These are phyloP conservation scores for Erethizon dorsatum DNA, from an alignment of 2,797 vertebrate species.

Conservation along the genomic window DNA sequence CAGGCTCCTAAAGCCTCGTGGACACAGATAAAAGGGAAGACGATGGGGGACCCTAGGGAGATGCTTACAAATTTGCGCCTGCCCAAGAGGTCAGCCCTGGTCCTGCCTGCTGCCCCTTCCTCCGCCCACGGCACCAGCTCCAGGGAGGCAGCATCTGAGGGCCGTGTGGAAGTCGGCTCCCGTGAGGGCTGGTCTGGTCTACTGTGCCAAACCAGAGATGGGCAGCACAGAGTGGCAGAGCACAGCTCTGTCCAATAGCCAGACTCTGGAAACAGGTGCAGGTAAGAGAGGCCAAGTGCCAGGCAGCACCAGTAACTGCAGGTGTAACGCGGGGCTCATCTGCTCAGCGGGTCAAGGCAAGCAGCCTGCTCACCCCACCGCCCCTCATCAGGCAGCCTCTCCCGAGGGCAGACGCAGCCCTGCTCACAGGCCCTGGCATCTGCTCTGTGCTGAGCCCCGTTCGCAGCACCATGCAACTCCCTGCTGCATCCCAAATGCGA, in stretches of 20 bases:
- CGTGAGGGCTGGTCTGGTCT: neutral
- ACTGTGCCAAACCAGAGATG: neutral
- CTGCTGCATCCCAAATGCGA: neutral
- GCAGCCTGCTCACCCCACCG: no score
- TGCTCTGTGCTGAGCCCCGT: no score
- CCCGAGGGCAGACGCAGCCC: neutral
- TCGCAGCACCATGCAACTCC: neutral
- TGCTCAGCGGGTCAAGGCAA: neutral
- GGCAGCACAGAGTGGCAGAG: accelerated
- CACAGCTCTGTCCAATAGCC: neutral
- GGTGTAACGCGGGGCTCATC: neutral
- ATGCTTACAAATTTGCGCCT: accelerated
- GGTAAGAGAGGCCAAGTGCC: neutral
- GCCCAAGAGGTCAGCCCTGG: accelerated
- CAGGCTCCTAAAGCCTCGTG: neutral
- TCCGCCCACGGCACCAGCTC: neutral
- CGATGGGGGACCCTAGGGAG: accelerated
- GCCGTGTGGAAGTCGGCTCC: accelerated
- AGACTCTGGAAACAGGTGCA: accelerated
- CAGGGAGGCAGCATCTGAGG: neutral
- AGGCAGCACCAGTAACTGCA: neutral
- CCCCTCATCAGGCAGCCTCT: neutral
- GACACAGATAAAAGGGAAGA: neutral
- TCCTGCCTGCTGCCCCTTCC: no score
- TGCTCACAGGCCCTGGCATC: neutral